Evolutionary conservation across 1,140 invertebrate species (phyloP), one percentile per base, ranked within the genome.

Genomic region (Protaetia brevitarsis): DNA sequence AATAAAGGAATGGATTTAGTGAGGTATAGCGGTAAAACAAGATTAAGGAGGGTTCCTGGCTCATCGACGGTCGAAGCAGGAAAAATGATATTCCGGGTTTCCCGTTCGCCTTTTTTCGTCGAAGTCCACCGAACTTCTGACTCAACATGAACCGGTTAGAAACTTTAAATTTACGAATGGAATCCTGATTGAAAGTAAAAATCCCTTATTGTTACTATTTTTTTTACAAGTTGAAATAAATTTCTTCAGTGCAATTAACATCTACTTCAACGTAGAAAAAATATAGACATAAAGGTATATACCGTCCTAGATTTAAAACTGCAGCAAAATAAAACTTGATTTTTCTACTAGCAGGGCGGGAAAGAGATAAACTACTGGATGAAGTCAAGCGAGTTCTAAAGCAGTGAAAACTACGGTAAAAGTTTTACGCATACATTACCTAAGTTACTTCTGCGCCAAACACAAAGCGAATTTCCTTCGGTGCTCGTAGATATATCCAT

Each of bases 1-100:
- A 65, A 70, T 70, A 70, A 70, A 70, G 67, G 69, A 70, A 70
- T 70, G 69, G 66, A 66, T 69, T 69, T 62, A 60, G 64, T 66
- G 63, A 69, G 65, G 62, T 64, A 66, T 45, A 64, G 62, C 28
- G 62, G 64, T 69, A 63, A 69, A 69, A 66, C 61, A 69, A 66
- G 64, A 66, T 69, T 66, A 69, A 69, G 62, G 67, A 65, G 56
- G 67, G 62, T 64, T 68, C 13, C 5, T 36, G 41, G 67, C 45
- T 63, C 65, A 68, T 65, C 59, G 63, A 63, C 30, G 28, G 58
- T 27, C 37, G 64, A 30, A 45, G 58, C 30, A 57, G 8, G 36
- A 45, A 19, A 45, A 19, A 45, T 16, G 16, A 45, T 45, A 45
- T 45, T 19, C 8, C 41, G 23, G 41, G 41, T 19, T 19, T 45